A percentile compares a stretch with the other conserved stretches of the same genome.
Conservation (phyloP, 2,888 invertebrate genomes). For the Sphecodes monilicornis region DNA sequence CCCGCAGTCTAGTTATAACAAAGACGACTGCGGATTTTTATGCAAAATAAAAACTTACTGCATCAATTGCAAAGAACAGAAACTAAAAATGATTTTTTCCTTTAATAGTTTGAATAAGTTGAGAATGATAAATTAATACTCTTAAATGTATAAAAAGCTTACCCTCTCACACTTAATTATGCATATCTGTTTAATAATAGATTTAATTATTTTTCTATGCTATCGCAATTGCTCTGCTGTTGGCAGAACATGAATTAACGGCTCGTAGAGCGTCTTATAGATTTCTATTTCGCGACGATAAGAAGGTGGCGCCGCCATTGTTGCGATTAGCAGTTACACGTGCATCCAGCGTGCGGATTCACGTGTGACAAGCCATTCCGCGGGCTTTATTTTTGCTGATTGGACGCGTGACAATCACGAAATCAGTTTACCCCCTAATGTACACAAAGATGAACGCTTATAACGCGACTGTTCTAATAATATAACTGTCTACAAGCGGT, state of each 20-base stretch:
- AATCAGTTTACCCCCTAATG: constrained; percentile 66
- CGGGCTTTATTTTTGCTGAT: constrained; percentile 7
- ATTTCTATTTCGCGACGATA: background rate
- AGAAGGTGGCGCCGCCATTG: background rate
- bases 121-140: too few species aligned
- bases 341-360: background rate
- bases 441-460: constrained; percentile 63
- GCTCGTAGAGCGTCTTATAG: background rate
- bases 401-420: constrained; percentile 26
- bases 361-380: constrained; percentile 2
- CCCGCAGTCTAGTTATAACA: too few species aligned
- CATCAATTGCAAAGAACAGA: too few species aligned
- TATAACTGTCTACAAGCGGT: constrained; percentile 27
- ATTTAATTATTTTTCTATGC: background rate
- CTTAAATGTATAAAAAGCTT: too few species aligned
- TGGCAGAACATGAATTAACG: background rate
- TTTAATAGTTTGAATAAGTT: too few species aligned
- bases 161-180: background rate
- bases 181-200: background rate
- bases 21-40: too few species aligned
- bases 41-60: too few species aligned
- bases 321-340: background rate
- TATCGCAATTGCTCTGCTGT: background rate
- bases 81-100: too few species aligned
- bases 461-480: constrained; percentile 58